Conservation (phyloP, 2,113 vertebrate species). For the Seriola quinqueradiata region DNA sequence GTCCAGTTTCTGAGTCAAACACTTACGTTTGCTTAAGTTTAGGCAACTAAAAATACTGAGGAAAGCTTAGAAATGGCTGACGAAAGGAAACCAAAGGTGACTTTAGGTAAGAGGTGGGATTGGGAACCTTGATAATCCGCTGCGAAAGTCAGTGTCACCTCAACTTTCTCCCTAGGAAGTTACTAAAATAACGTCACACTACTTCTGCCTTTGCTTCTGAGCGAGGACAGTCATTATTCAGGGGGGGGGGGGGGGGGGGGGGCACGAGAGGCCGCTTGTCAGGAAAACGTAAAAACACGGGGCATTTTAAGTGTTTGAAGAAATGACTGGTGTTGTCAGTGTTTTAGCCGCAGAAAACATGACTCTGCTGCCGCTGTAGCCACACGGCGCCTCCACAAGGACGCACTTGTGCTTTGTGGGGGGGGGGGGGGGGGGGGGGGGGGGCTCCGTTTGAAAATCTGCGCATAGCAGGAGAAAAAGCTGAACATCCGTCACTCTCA, state of each 20-base stretch:
- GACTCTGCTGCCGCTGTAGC: too few relatives aligned
- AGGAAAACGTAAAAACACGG: neutral
- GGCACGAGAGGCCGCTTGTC: neutral
- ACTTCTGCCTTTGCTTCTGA: neutral
- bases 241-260: too few relatives aligned
- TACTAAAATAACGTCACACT: neutral
- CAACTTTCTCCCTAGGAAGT: neutral
- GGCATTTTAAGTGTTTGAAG: neutral
- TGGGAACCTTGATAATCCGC: neutral
- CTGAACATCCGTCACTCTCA: slow-evolving; percentile 44
- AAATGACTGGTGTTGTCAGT: neutral
- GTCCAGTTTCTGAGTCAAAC: too few relatives aligned
- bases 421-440: neutral
- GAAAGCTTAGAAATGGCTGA: neutral
- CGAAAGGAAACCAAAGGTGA: neutral
- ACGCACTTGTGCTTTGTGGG: neutral
- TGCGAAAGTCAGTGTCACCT: neutral
- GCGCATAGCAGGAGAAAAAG: neutral
- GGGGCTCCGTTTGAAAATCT: too few relatives aligned
- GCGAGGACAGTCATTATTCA: neutral
- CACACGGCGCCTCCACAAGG: neutral
- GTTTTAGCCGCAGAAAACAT: too few relatives aligned
- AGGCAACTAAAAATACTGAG: neutral
- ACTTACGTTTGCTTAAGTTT: neutral
- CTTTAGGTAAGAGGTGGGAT: too few relatives aligned